Evolutionary conservation across 1,140 invertebrate genomes (phyloP), one percentile per base, ranked within the genome.

Genomic region (Panagrolaimus sp.): DNA sequence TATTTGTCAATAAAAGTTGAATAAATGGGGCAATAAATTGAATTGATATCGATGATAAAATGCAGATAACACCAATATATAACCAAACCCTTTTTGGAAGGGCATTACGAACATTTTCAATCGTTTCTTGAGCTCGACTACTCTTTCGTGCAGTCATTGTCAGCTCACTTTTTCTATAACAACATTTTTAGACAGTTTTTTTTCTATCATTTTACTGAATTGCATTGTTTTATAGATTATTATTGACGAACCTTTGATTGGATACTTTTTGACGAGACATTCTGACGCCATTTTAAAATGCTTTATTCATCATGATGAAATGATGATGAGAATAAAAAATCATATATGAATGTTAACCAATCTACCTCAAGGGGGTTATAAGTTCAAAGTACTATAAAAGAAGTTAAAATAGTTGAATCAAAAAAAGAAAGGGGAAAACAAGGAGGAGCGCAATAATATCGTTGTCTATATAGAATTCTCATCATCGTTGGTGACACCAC

Each of bases 11-110:
- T 31, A 66, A 23, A 16, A 51, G 16, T 48, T 66, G 53, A 20
- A 68, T 31, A 7, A 63, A 63, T 31, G 62, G 67, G 3, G 14
- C 25, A 31, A 68, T 25, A 16, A 62, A 25, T 44, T 68, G 53
- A 23, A 63, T 44, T 25, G 53, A n/a, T 63, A 51, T 44, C 27
- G 67, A 63, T 20, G 51, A 43, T 27, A 63, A 14, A 20, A 68
- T 66, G 57, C 67, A 62, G 14, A 68, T 20, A 27, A 20, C 20
- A 57, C 20, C 51, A 16, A 57, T 27, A 20, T 27, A 57, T n/a
- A 27, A 16, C 51, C 51, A 57, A 57, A 57, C 27, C 20, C 27
- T 57, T 38, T 57, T 57, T 57, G 9, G 51, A 27, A 25, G 51
- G 51, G 9, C 27, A 27, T 57, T 57, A 27, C 51, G 31, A 38